Conservation (phyloP, 2,113 vertebrate genomes). For the Nycticorax nycticorax region DNA sequence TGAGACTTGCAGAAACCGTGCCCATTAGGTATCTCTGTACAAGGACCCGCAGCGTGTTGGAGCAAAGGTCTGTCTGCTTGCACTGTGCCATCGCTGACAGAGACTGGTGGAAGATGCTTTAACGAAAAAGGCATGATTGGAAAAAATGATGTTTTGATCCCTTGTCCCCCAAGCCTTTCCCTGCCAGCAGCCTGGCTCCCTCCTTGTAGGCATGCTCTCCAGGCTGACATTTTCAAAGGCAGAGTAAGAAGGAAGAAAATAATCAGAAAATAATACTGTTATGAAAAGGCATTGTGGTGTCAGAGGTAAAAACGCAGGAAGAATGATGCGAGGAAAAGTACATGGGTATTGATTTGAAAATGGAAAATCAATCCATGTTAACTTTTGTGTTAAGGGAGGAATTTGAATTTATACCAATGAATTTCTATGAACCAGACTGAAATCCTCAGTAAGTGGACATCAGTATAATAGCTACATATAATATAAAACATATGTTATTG, state of each 20-base stretch:
- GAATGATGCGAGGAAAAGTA: not conserved
- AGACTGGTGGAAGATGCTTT: not conserved
- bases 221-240: not conserved
- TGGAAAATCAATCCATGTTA: not conserved
- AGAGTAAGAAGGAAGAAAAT: not conserved
- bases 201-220: not conserved
- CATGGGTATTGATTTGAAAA: not conserved
- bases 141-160: not conserved
- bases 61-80: not conserved
- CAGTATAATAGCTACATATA: not conserved
- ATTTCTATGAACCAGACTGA: not conserved
- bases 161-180: rapidly evolving
- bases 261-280: not conserved
- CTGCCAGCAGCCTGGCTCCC: not conserved
- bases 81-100: not conserved
- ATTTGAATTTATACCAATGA: not conserved
- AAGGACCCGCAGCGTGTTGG: not conserved
- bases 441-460: not conserved
- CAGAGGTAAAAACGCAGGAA: not conserved
- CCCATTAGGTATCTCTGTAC: rapidly evolving
- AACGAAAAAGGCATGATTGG: not conserved
- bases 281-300: not conserved
- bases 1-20: not conserved
- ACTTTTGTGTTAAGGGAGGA: not conserved
- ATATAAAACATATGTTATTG: not conserved